Evolutionary conservation across 2,113 vertebrate genomes (phyloP).

Genomic region (Dicrurus megarhynchus): DNA sequence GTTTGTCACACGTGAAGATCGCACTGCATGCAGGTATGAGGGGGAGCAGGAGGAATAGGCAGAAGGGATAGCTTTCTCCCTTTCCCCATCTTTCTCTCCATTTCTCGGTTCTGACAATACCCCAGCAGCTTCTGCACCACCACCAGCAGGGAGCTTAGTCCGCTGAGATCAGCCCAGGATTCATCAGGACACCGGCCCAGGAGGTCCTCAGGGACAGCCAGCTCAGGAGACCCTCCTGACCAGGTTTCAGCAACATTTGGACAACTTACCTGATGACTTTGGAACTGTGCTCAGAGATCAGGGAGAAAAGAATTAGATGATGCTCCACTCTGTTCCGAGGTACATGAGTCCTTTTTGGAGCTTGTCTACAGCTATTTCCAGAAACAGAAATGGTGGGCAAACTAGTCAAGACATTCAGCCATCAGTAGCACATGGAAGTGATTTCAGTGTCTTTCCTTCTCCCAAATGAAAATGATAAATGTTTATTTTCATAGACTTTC

Average conservation of each 20-base stretch:
- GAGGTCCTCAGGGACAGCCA: neutral
- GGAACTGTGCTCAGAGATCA: neutral
- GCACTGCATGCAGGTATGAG: accelerated
- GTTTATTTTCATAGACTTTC: neutral
- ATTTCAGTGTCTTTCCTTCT: neutral
- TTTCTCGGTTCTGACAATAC: neutral
- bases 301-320: neutral
- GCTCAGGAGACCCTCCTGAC: neutral
- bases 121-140: neutral
- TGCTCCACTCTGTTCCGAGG: neutral
- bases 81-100: neutral
- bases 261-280: neutral
- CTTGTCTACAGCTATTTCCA: neutral
- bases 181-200: too few relatives aligned
- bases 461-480: neutral
- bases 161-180: neutral
- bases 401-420: neutral
- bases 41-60: neutral
- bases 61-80: neutral
- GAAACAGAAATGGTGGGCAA: neutral
- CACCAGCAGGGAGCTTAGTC: neutral
- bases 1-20: accelerated
- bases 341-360: neutral
- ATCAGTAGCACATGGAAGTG: neutral
- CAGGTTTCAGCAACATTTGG: neutral